phyloP scores from a whole-genome alignment of 1,140 invertebrate species.

The Ectropis grisescens region DNA sequence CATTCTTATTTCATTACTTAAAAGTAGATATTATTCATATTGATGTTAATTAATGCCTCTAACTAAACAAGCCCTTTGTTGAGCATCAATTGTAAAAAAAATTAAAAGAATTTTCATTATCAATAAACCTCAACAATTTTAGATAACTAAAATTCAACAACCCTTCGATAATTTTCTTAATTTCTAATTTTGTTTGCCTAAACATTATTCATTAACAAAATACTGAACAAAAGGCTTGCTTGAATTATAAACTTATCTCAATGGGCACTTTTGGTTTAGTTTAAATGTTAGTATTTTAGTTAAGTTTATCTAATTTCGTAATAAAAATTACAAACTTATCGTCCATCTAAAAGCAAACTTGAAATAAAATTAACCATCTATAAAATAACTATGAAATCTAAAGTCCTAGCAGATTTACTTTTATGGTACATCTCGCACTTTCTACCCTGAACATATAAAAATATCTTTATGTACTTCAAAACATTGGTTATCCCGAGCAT shows the following conservation, averaged over 20 bases:
- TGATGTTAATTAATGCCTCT: constrained; percentile 68
- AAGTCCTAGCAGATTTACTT: constrained; percentile 59
- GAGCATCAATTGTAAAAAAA: constrained; percentile 53
- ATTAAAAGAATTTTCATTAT: constrained; percentile 46
- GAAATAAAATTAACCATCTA: constrained; percentile 65
- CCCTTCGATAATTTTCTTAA: constrained; percentile 59
- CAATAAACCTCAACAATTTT: constrained; percentile 68
- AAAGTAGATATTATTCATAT: constrained; percentile 64
- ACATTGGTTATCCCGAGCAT: constrained; percentile 17
- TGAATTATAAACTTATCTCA: constrained; percentile 68
- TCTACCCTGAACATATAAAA: constrained; percentile 65
- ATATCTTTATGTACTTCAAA: constrained; percentile 65
- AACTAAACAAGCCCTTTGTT: constrained; percentile 61
- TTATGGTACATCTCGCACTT: constrained; percentile 50
- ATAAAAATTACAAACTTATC: constrained; percentile 68
- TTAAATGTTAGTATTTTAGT: constrained; percentile 68
- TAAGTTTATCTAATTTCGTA: constrained; percentile 49
- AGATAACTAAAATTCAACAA: constrained; percentile 68
- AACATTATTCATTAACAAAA: constrained; percentile 62
- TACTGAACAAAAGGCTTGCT: constrained; percentile 58
- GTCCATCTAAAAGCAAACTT: constrained; percentile 62
- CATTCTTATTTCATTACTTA: constrained; percentile 68
- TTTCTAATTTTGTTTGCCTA: constrained; percentile 65
- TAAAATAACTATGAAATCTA: constrained; percentile 67
- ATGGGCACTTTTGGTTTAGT: constrained; percentile 72